A percentile compares a stretch with the other conserved stretches of the same genome.
phyloP scores from a whole-genome alignment of 2,797 vertebrate species.

The Eutrigla gurnardus region DNA sequence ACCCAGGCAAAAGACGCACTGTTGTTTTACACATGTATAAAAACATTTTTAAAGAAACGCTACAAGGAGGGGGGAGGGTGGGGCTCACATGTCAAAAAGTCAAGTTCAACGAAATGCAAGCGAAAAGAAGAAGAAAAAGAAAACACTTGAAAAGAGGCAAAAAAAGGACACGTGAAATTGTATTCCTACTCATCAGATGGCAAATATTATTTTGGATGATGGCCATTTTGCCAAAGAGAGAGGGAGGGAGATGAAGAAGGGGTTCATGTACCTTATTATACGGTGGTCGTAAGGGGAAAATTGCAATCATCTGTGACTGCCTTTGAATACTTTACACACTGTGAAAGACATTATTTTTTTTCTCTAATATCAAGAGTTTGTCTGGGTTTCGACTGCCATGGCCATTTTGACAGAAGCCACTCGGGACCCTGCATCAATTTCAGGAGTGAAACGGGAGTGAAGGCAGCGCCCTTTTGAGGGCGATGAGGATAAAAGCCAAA shows the following conservation, averaged over 20 bases:
- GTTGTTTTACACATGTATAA: slow-evolving; percentile 70
- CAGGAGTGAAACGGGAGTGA: slow-evolving; percentile 72
- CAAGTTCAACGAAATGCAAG: slow-evolving; percentile 66
- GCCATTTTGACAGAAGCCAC: slow-evolving; percentile 65
- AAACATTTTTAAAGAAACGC: slow-evolving; percentile 31
- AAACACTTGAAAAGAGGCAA: slow-evolving; percentile 45
- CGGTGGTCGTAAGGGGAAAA: slow-evolving; percentile 79
- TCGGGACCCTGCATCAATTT: slow-evolving; percentile 66
- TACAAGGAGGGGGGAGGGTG: slow-evolving; percentile 42
- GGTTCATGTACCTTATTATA: slow-evolving; percentile 82
- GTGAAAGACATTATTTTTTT: slow-evolving; percentile 75
- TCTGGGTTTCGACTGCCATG: slow-evolving; percentile 64
- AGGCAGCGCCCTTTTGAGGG: slow-evolving; percentile 57
- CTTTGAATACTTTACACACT: slow-evolving; percentile 67
- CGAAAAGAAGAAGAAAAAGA: slow-evolving; percentile 11
- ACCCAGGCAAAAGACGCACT: slow-evolving; percentile 76
- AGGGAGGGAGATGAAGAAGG: slow-evolving; percentile 47
- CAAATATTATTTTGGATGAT: slow-evolving; percentile 82
- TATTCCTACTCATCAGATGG: slow-evolving; percentile 79
- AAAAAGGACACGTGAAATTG: slow-evolving; percentile 65
- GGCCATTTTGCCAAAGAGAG: slow-evolving; percentile 68
- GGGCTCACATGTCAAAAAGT: slow-evolving; percentile 69
- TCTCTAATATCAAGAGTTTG: slow-evolving; percentile 69
- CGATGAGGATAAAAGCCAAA: slow-evolving; percentile 68
- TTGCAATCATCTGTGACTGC: slow-evolving; percentile 84